Base-by-base conservation (phyloP, 2,888 invertebrate species). In the Lapara coniferarum region DNA sequence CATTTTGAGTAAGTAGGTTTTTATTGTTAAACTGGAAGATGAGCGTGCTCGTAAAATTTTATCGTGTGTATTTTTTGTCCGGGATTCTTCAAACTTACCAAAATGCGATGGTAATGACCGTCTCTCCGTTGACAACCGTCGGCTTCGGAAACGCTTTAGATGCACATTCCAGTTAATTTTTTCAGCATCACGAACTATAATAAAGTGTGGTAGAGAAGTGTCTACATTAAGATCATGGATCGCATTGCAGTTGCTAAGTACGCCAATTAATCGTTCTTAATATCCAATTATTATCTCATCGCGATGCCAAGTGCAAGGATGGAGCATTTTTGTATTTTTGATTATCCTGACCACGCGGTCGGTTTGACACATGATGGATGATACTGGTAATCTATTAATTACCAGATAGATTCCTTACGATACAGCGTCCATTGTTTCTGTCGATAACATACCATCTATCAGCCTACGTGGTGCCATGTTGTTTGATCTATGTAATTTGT, bases 391-490 rank as follows among this genome's bases (percentile, higher is more conserved):
- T 88, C 88, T 90, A 91, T 92, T 92, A 93, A 93, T 93, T 92
- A 93, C 88, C 82, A 77, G 77, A 81, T 83, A 84, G 88, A 88
- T 89, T 82, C 86, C 85, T 83, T 83, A 84, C 85, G 87, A 87
- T 89, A 86, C 81, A 81, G 78, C 83, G 81, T 83, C 87, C 86
- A 92, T 93, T 93, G 92, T 92, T 89, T 85, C 84, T 80, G 76
- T 73, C 81, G 86, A 85, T 86, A 85, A 79, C 73, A 74, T 74
- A 81, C 83, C 83, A 92, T 93, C 89, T 83, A 91, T 92, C 92
- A 92, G 90, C 86, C 89, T 82, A 88, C 89, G 88, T 87, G 88
- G 83, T 89, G 89, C 89, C 91, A 83, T 87, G 89, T 91, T 83
- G 83, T 85, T 86, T 85, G 84, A 86, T 85, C 85, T 79, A 78